phyloP scores from a whole-genome alignment of 2,797 vertebrate species.

The Sitta carolinensis region DNA sequence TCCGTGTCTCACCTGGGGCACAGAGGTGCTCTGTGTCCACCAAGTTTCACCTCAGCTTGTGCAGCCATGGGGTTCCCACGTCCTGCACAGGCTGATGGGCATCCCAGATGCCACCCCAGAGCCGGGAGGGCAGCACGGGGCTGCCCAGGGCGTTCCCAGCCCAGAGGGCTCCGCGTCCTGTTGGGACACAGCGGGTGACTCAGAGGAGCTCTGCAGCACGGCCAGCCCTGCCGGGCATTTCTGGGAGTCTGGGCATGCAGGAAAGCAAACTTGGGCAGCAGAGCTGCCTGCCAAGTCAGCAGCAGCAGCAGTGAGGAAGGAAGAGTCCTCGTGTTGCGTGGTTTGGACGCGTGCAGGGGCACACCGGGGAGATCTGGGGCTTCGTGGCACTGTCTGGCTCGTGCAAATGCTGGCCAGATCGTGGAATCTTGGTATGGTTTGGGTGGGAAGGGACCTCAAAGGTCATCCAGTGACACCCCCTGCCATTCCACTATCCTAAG shows the following conservation, averaged over 20 bases:
- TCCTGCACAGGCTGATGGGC: rapidly evolving
- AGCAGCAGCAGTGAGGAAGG: neutral
- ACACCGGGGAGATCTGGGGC: neutral
- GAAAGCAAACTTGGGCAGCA: neutral
- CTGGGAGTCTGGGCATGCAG: neutral
- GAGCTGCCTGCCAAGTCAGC: neutral
- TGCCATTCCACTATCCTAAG: rapidly evolving
- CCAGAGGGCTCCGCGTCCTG: rapidly evolving
- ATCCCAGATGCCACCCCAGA: neutral
- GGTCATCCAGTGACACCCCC: neutral
- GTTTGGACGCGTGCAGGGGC: neutral
- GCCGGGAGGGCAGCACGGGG: rapidly evolving
- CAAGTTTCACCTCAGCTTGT: neutral
- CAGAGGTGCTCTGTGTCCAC: rapidly evolving
- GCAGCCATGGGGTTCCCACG: rapidly evolving
- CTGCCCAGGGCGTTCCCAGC: neutral
- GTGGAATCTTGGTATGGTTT: neutral
- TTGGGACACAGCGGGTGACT: neutral
- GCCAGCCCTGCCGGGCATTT: neutral
- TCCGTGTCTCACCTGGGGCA: rapidly evolving
- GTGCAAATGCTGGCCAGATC: rapidly evolving
- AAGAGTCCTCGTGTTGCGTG: rapidly evolving
- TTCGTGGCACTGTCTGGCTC: rapidly evolving
- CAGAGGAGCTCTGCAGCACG: neutral
- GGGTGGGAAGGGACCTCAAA: neutral